Percentiles rank a stretch among this genome's conserved stretches.
Conservation (phyloP, 1,140 invertebrate species). For the Drosophila elegans region DNA sequence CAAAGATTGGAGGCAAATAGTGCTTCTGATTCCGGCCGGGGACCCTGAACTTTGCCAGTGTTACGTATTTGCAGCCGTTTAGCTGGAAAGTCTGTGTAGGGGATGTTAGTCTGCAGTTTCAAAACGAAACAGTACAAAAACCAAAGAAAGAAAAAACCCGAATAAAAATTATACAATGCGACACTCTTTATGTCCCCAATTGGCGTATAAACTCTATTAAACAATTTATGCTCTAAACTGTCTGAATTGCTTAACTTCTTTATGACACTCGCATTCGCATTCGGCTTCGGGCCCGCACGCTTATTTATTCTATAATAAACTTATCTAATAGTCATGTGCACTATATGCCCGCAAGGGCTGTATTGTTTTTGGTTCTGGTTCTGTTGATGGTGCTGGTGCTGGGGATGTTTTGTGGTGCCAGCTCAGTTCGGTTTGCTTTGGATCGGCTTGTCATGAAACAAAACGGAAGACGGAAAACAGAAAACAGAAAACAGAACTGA, state of each 20-base stretch:
- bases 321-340: constrained; percentile 75
- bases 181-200: constrained; percentile 60
- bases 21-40: constrained; percentile 5
- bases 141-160: constrained; percentile 3
- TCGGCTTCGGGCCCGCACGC: constrained; percentile 42
- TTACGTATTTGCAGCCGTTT: constrained; percentile 12
- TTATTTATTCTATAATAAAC: constrained; percentile 73
- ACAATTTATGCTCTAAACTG: constrained; percentile 73
- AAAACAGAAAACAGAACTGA: background rate
- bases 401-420: constrained; percentile 16
- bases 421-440: background rate
- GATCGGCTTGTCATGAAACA: constrained; percentile 27
- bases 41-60: constrained; percentile 22
- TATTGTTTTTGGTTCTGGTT: constrained; percentile 9
- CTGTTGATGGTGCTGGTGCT: constrained; percentile 7
- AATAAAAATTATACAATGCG: constrained; percentile 29
- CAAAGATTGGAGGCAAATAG: constrained; percentile 12
- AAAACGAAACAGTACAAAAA: background rate
- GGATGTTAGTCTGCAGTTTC: constrained; percentile 5
- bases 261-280: constrained; percentile 46
- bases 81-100: constrained; percentile 12
- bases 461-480: too few relatives aligned
- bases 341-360: background rate
- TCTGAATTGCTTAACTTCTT: constrained; percentile 75
- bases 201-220: constrained; percentile 69